Conservation (phyloP, 2,888 invertebrate species). For the Scaptomyza parva region DNA sequence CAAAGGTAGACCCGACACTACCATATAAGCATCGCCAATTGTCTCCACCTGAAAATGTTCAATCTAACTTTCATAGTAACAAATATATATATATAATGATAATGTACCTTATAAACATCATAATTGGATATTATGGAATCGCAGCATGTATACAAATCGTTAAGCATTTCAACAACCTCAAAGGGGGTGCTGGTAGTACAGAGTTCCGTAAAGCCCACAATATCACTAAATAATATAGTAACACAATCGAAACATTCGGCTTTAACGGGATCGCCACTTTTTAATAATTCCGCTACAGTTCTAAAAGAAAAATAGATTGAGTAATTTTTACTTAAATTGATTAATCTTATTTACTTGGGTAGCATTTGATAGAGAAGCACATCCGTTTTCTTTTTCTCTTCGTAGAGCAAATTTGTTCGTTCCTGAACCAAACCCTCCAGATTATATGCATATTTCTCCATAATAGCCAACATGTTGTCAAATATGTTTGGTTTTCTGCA, state of each 20-base stretch:
- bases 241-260: slow-evolving; percentile 93
- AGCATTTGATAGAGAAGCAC: slow-evolving; percentile 93
- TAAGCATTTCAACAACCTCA: slow-evolving; percentile 93
- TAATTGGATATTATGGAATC: slow-evolving; percentile 95
- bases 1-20: slow-evolving; percentile 91
- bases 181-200: slow-evolving; percentile 92
- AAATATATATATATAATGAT: neutral
- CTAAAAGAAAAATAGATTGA: slow-evolving; percentile 83
- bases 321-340: neutral
- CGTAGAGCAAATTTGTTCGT: slow-evolving; percentile 91
- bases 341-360: slow-evolving; percentile 88
- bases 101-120: slow-evolving; percentile 93
- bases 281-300: slow-evolving; percentile 92
- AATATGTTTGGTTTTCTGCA: slow-evolving; percentile 92
- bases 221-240: slow-evolving; percentile 93
- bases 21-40: slow-evolving; percentile 93
- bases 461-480: slow-evolving; percentile 95
- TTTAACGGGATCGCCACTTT: slow-evolving; percentile 91
- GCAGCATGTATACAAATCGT: slow-evolving; percentile 94
- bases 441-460: slow-evolving; percentile 96
- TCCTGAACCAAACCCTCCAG: slow-evolving; percentile 93
- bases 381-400: slow-evolving; percentile 94
- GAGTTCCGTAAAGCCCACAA: slow-evolving; percentile 92
- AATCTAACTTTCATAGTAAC: neutral
- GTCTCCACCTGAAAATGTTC: slow-evolving; percentile 88